Percentiles rank a stretch among this genome's conserved stretches.
These are phyloP conservation scores for Telmatochromis brichardi DNA, from an alignment of 2,113 vertebrate genomes.

Conservation along the genomic window DNA sequence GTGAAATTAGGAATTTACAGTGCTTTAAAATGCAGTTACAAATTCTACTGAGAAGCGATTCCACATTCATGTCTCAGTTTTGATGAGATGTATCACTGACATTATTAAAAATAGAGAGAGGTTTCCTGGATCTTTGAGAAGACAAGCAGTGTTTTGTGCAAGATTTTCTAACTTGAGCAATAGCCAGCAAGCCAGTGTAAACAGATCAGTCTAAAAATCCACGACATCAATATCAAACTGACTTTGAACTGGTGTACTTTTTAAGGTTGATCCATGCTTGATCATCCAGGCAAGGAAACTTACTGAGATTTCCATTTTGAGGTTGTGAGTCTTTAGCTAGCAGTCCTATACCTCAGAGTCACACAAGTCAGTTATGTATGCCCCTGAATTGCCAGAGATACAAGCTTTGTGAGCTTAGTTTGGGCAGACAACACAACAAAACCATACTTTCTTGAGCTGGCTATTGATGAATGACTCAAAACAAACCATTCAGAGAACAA, in stretches of 20 bases:
- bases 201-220: not conserved
- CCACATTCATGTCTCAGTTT: not conserved
- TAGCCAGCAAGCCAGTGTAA: not conserved
- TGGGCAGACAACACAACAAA: not conserved
- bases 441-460: not conserved
- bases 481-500: not conserved
- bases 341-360: not conserved
- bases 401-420: not conserved
- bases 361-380: not conserved
- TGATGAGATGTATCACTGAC: not conserved
- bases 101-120: not conserved
- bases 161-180: not conserved
- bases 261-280: not conserved
- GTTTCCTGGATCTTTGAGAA: rapidly evolving
- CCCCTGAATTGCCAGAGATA: not conserved
- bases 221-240: not conserved
- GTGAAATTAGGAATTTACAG: not conserved
- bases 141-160: not conserved
- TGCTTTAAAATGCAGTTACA: not conserved
- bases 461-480: not conserved
- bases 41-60: not conserved
- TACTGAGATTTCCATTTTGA: not conserved
- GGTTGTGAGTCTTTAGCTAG: not conserved
- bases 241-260: not conserved
- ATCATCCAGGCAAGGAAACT: not conserved